Conservation (phyloP, 2,797 vertebrate genomes). For the Oryzias sinensis region DNA sequence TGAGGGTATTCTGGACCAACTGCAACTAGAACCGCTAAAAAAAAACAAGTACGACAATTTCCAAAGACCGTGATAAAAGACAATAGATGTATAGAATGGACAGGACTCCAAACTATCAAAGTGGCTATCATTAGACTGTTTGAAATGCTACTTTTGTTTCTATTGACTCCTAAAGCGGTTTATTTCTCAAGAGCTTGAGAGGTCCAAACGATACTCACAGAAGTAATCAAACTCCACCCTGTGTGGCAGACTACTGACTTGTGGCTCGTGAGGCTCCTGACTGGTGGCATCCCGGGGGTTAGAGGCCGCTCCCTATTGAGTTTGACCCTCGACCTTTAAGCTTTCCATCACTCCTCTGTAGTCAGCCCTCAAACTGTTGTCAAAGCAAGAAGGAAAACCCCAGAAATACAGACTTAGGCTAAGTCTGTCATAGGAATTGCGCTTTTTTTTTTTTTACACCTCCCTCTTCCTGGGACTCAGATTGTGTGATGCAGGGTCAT, state of each 20-base stretch:
- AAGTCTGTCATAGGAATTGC: constrained; percentile 10
- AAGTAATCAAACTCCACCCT: not conserved
- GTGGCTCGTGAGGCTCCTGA: constrained; percentile 46
- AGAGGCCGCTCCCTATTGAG: constrained; percentile 61
- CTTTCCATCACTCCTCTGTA: constrained; percentile 62
- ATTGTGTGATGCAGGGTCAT: constrained; percentile 23
- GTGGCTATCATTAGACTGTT: no score
- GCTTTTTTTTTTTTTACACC: no score
- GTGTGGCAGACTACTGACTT: constrained; percentile 58
- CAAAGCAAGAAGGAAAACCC: constrained; percentile 25
- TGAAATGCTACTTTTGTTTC: no score
- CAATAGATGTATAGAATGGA: no score
- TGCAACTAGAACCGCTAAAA: no score
- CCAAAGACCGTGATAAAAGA: no score
- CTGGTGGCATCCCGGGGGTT: constrained; percentile 49
- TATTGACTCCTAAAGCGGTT: not conserved
- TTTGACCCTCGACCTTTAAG: constrained; percentile 66
- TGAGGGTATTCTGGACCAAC: no score
- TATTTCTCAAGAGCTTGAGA: not conserved
- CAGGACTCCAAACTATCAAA: no score
- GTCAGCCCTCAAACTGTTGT: constrained; percentile 50
- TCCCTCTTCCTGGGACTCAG: not conserved
- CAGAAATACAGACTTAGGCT: constrained; percentile 29
- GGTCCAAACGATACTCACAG: not conserved
- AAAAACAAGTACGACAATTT: no score